Percentiles rank a stretch among this genome's conserved stretches.
Evolutionary conservation across 2,888 invertebrate genomes (phyloP).

Genomic region (Oasisia sp.): DNA sequence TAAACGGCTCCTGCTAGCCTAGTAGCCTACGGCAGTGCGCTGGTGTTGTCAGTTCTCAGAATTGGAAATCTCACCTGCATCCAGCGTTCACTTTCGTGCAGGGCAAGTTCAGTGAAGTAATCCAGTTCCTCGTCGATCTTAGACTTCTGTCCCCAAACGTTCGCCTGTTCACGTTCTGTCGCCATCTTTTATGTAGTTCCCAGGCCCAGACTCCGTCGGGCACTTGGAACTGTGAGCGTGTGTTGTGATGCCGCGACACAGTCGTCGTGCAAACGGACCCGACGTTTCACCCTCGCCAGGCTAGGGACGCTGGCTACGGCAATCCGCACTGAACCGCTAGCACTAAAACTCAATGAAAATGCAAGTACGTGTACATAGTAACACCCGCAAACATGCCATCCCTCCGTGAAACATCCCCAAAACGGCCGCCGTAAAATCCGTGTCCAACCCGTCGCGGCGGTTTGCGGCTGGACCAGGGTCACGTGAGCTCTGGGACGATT

Average conservation of each 20-base stretch:
- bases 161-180: not conserved
- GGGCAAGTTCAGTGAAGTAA: conserved; percentile 63
- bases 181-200: not conserved
- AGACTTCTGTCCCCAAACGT: conserved; percentile 28
- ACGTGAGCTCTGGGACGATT: not conserved
- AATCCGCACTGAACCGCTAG: not conserved
- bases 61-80: conserved; percentile 56
- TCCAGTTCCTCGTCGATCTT: conserved; percentile 61
- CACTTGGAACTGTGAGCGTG: not conserved
- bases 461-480: not conserved
- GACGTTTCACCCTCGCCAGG: not conserved
- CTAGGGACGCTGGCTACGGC: not conserved
- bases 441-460: not conserved
- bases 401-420: not conserved
- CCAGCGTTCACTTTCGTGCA: conserved; percentile 65
- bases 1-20: not conserved
- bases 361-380: not conserved
- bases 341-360: not conserved
- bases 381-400: not conserved
- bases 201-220: not conserved
- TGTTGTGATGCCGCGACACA: not conserved
- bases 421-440: not conserved
- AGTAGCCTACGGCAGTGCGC: not conserved
- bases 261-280: not conserved
- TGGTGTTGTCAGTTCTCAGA: not conserved